Evolutionary conservation across 2,888 invertebrate species (phyloP), one percentile per base, ranked within the genome.

Genomic region (Gryllus longicercus): DNA sequence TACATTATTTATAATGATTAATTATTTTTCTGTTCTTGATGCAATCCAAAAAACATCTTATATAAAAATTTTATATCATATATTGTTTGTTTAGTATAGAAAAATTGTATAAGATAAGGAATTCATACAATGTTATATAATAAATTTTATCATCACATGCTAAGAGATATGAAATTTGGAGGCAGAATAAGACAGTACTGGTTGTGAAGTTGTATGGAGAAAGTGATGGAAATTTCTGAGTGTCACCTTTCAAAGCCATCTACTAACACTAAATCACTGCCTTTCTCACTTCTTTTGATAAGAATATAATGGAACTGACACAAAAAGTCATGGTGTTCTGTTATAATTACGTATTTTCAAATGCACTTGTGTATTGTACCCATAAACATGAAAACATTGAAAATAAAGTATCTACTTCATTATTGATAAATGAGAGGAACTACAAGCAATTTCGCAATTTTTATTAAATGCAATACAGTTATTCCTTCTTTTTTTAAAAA

Each of bases 1-100:
- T n/a, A 18, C n/a, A 63, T 63, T 63, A 63, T 18, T 63, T 18
- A 63, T 63, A 18, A 63, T 18, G 10, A 14, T 12, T 63, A 5
- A 63, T 63, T 38, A 38, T 38, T 38, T 63, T 63, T 63, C 63
- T 63, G 63, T 63, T 63, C 63, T 63, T 63, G 63, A 63, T 63
- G 63, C 63, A 63, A 63, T 63, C 63, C 63, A 63, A 63, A 63
- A 63, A 63, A 63, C 63, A 63, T 63, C 63, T 63, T 63, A 63
- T 63, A 63, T 63, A 63, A 63, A 63, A 63, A 63, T 14, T 63
- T 63, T 63, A 63, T 63, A 63, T 63, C 63, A 63, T 63, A 63
- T 63, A 63, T 63, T 63, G 63, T 63, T 63, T 63, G 63, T 63
- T 63, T 63, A 63, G 63, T 63, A 63, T 63, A 63, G 63, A 63